Base-by-base conservation (phyloP, 2,888 invertebrate genomes). In the Xestobium rufovillosum region DNA sequence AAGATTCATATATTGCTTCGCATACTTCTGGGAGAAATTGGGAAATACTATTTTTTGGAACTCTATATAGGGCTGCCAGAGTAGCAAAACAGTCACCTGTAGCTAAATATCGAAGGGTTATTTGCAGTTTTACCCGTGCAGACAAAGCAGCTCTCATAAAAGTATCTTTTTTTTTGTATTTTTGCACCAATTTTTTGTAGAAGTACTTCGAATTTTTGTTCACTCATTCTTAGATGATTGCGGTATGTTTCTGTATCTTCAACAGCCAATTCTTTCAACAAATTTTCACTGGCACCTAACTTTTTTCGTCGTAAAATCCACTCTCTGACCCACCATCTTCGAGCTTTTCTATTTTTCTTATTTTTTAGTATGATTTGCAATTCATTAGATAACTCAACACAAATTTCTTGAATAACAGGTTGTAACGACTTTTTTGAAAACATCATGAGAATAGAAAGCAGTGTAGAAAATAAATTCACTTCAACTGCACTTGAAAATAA, bases 161-260 rank as follows among this genome's bases (percentile, higher is more conserved):
- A 14, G 9, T 12, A 30, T 6, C 10, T n/a, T n/a, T 12, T 30
- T 32, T 30, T 32, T 12, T 23, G 37, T 37, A 37, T 37, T 15
- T 25, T 11, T 13, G 26, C 31, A 23, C 4, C 10, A 6, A 37
- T 8, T 8, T 16, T 32, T 14, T 33, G 11, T 14, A 31, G 27
- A 25, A 23, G 31, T 23, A 23, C 23, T 23, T 31, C 26, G 17
- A 39, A 36, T 28, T 36, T 16, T 12, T 9, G 13, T 31, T 39
- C 39, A 23, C 26, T 35, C 19, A 39, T 36, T 39, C 39, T 4
- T 35, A 39, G 36, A 39, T 39, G 39, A 26, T 39, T 39, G 15
- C 26, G 14, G 17, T 35, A 39, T 17, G 14, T 10, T 4, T 35
- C 31, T 8, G 23, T 29, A 16, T 39, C 39, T 14, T 36, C 35